phyloP scores from a whole-genome alignment of 1,140 invertebrate species.

The Oryctes rhinoceros region DNA sequence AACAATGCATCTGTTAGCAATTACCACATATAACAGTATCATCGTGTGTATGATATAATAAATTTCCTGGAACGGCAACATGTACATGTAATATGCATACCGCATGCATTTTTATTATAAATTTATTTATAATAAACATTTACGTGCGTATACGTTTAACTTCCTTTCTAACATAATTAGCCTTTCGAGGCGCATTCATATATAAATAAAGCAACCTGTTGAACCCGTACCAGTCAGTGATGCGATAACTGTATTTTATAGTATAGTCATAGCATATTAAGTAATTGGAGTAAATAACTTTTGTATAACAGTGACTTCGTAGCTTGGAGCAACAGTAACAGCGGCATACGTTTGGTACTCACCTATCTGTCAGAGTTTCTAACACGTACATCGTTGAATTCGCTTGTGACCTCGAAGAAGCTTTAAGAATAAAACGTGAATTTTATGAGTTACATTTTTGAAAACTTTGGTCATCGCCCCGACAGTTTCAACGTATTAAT shows the following conservation, averaged over 20 bases:
- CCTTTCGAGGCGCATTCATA: background rate
- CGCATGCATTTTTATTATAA: background rate
- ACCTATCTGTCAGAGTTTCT: no score
- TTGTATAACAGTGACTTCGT: background rate
- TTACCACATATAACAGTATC: background rate
- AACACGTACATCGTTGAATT: no score
- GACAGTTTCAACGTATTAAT: no score
- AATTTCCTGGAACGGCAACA: background rate
- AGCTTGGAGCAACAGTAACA: background rate
- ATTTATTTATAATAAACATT: background rate
- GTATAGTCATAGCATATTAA: background rate
- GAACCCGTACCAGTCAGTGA: background rate
- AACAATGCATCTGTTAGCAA: background rate
- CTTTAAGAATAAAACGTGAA: no score
- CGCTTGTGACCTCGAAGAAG: no score
- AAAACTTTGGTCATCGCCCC: no score
- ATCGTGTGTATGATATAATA: background rate
- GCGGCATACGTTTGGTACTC: no score
- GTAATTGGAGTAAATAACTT: conserved; percentile 5
- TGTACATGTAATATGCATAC: background rate
- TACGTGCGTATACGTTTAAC: background rate
- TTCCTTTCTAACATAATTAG: background rate
- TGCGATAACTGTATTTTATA: conserved; percentile 1
- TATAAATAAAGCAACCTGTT: background rate
- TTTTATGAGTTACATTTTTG: no score